These are phyloP conservation scores for rat (Rattus norvegicus) DNA, from an alignment of 2,113 vertebrate species.

Conservation along the genomic window DNA sequence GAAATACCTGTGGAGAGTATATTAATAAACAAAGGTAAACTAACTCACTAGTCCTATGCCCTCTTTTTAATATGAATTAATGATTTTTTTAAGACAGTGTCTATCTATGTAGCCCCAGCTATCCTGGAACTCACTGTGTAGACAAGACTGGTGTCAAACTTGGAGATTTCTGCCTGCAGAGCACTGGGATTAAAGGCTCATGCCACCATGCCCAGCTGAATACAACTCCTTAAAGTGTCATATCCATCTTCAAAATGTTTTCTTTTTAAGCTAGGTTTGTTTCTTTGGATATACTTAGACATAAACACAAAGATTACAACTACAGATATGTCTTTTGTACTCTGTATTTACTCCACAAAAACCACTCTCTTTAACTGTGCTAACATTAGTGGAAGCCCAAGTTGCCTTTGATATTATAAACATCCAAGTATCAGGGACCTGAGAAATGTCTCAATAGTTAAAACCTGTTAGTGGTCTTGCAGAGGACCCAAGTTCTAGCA, in stretches of 20 bases:
- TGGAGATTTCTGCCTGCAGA: not conserved
- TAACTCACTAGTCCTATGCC: not conserved
- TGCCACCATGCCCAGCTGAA: not conserved
- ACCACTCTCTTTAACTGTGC: too few species aligned
- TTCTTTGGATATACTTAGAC: not conserved
- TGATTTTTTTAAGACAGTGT: not conserved
- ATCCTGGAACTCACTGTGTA: not conserved
- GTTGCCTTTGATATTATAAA: not conserved
- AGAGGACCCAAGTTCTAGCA: not conserved
- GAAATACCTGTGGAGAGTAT: not conserved
- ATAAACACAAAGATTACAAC: not conserved
- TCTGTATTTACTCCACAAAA: not conserved
- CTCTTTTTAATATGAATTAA: not conserved
- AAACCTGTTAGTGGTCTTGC: not conserved
- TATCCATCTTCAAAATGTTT: not conserved
- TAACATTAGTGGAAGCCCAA: not conserved
- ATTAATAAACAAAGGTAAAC: conserved; percentile 30
- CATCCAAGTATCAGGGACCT: not conserved
- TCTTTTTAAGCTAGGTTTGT: not conserved
- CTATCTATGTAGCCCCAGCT: not conserved
- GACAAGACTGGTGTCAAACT: not conserved
- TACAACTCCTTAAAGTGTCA: not conserved
- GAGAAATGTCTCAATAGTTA: not conserved
- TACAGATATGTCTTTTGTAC: rapidly evolving
- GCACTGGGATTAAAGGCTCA: not conserved